Conservation (phyloP, 2,113 vertebrate genomes). For the Pampusana beccarii region DNA sequence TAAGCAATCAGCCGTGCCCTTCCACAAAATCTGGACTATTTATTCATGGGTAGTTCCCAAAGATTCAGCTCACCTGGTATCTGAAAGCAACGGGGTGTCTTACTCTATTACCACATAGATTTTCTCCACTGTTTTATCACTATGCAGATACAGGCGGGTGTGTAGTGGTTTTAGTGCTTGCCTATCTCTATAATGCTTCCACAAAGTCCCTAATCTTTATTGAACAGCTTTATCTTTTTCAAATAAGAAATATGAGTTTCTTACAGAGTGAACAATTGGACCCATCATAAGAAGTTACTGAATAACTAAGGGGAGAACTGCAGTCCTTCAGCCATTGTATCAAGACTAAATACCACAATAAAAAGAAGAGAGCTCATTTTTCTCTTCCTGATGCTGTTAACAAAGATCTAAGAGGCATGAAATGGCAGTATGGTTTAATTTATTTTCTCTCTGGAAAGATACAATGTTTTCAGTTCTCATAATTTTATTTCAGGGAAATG, state of each 20-base stretch:
- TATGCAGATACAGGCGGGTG: background rate
- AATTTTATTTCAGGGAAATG: background rate
- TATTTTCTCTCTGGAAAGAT: background rate
- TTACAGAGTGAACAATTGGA: background rate
- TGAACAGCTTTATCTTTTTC: constrained; percentile 51
- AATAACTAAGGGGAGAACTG: background rate
- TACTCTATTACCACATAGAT: background rate
- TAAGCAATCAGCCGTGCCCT: background rate
- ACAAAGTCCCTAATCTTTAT: background rate
- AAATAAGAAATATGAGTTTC: constrained; percentile 37
- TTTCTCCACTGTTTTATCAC: constrained; percentile 29
- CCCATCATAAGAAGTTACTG: background rate
- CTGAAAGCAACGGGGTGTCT: background rate
- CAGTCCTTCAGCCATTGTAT: background rate
- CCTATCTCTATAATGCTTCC: background rate
- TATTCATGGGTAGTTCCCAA: background rate
- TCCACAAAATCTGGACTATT: background rate
- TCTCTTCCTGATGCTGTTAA: background rate
- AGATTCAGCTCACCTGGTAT: background rate
- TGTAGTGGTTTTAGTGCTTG: background rate
- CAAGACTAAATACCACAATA: background rate
- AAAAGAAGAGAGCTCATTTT: background rate
- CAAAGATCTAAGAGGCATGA: background rate
- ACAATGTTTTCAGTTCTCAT: background rate
- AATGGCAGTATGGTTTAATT: background rate